Percentiles rank a stretch among this genome's conserved stretches.
Evolutionary conservation across 2,888 invertebrate genomes (phyloP).

Genomic region (Glaucopsyche alexis): DNA sequence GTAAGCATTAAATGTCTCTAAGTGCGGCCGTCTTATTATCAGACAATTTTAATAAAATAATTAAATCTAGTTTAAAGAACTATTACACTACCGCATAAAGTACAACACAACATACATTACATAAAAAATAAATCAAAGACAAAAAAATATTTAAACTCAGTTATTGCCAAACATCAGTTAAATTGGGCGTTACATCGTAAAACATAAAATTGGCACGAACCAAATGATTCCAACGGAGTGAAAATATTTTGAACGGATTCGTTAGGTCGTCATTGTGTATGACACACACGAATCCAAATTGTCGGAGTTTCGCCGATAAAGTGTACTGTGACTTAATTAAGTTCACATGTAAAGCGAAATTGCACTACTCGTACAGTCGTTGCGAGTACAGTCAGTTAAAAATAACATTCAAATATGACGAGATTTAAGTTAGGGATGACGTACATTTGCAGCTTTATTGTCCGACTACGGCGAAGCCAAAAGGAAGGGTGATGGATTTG

Average conservation of each 20-base stretch:
- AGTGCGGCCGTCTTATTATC: too few relatives aligned
- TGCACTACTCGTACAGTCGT: not conserved
- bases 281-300: not conserved
- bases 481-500: too few relatives aligned
- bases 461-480: too few relatives aligned
- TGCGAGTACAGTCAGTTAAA: not conserved
- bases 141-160: not conserved
- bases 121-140: too few relatives aligned
- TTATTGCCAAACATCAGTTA: not conserved
- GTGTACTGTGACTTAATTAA: conserved; percentile 11
- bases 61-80: too few relatives aligned
- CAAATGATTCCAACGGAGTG: not conserved
- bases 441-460: not conserved
- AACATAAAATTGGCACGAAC: not conserved
- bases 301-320: not conserved
- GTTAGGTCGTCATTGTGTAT: not conserved
- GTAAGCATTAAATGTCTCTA: too few relatives aligned
- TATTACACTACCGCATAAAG: too few relatives aligned
- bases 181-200: not conserved
- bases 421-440: not conserved
- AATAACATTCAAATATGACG: not conserved
- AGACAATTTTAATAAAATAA: too few relatives aligned
- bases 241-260: not conserved
- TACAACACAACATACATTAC: too few relatives aligned
- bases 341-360: conserved; percentile 15